Base-by-base conservation (phyloP, 2,888 invertebrate species). In the Drosophila multiciliata region DNA sequence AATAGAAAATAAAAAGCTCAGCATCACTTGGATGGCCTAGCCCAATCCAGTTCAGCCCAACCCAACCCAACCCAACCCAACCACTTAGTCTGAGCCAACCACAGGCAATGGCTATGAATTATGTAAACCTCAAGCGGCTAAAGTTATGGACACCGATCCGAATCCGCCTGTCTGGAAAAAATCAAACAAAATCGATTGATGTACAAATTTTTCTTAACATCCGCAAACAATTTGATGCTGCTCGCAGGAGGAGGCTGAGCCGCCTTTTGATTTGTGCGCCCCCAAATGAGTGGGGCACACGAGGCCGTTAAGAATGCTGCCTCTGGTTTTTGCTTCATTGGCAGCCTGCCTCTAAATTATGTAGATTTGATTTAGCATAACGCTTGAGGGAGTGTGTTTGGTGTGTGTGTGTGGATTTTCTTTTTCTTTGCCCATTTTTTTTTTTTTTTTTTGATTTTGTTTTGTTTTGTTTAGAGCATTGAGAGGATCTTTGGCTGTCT, bases 121-220 rank as follows among this genome's bases (percentile, higher is more conserved):
- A 87, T 87, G 86, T 75, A 87, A 87, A 87, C 89, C 83, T 83
- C 83, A 79, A 81, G 86, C 58, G 89, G 87, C 89, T 73, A 82
- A 83, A 80, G 70, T 73, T 71, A 68, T 65, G 66, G 73, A 55
- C 52, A 72, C 72, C n/a, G 36, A n/a, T 58, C 29, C 15, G 35
- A 64, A 50, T 38, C 35, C 29, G 68, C 29, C 63, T 45, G 80
- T 68, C 70, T 38, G 60, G 75, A 65, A 73, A 73, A 81, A 87
- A 89, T 87, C 89, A 83, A 88, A 84, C 83, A 83, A 87, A 89
- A 87, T 87, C 86, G 86, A 87, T 87, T 87, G 89, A 87, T 89
- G 83, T 88, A 87, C 82, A 88, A 84, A 86, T 86, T 86, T 82
- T 88, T 84, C 85, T 81, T 72, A 85, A 72, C 88, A 87, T 87